Evolutionary conservation across 2,888 invertebrate genomes (phyloP).

Genomic region (Acleris holmiana): DNA sequence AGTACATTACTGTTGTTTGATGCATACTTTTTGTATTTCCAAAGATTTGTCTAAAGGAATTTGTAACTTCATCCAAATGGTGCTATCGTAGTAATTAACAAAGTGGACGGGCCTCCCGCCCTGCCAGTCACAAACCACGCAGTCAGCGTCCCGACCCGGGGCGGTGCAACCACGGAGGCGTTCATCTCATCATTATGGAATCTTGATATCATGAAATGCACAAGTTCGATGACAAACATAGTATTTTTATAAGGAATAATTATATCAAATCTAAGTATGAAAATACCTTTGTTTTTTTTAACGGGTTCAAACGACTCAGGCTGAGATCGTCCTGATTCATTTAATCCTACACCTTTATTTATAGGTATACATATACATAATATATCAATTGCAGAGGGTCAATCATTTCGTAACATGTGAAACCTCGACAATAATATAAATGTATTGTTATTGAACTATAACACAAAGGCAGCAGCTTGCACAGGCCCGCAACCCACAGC

Average conservation of each 20-base stretch:
- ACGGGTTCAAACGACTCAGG: background rate
- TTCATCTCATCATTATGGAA: slow-evolving; percentile 12
- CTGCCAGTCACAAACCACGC: slow-evolving; percentile 43
- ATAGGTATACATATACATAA: too few species aligned
- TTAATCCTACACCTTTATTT: too few species aligned
- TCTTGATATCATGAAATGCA: slow-evolving; percentile 37
- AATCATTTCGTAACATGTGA: too few species aligned
- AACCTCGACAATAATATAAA: too few species aligned
- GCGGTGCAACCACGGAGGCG: background rate
- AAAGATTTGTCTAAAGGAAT: slow-evolving; percentile 59
- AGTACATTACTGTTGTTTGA: slow-evolving; percentile 76
- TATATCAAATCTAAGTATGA: background rate
- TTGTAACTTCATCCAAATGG: slow-evolving; percentile 72
- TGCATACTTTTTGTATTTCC: slow-evolving; percentile 71
- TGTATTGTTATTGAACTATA: too few species aligned
- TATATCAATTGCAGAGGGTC: too few species aligned
- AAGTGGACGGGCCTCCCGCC: slow-evolving; percentile 2
- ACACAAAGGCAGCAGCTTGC: too few species aligned
- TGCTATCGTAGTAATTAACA: slow-evolving; percentile 65
- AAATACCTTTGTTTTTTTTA: too few species aligned
- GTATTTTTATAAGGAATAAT: slow-evolving; percentile 37
- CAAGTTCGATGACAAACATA: slow-evolving; percentile 18
- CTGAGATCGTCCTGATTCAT: background rate
- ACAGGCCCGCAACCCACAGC: too few species aligned
- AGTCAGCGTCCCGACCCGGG: too few species aligned